Percentiles rank a stretch among this genome's conserved stretches.
phyloP scores from a whole-genome alignment of 2,113 vertebrate genomes.

The Eidolon helvum region DNA sequence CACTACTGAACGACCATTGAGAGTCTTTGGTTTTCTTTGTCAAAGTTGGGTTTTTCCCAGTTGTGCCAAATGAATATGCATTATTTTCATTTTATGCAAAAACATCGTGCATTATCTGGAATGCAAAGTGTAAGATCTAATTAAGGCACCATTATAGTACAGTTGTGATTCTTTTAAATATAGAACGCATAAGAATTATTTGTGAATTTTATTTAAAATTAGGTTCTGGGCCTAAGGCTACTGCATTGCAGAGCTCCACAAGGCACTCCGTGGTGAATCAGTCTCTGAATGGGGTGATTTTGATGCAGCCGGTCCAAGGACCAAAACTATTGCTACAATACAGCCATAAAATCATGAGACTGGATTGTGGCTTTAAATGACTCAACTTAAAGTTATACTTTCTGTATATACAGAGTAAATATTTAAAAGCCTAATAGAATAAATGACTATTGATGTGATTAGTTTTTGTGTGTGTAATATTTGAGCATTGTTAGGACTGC shows the following conservation, averaged over 20 bases:
- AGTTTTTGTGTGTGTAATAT: neutral
- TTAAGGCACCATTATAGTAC: neutral
- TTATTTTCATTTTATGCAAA: neutral
- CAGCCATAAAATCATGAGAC: neutral
- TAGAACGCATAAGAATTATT: neutral
- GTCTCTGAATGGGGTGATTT: neutral
- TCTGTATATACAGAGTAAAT: neutral
- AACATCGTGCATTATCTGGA: neutral
- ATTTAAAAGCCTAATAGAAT: neutral
- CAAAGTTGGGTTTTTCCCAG: neutral
- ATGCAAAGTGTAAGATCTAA: neutral
- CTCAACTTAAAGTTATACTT: neutral
- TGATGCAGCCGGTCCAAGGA: neutral
- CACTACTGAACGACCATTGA: neutral
- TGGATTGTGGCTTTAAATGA: neutral
- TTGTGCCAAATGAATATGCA: neutral
- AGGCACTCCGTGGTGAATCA: neutral
- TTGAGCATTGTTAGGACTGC: neutral
- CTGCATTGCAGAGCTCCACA: neutral
- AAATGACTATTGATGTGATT: neutral
- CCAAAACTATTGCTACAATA: neutral
- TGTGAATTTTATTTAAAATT: neutral
- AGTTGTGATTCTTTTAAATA: conserved; percentile 2
- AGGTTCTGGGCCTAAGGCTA: neutral
- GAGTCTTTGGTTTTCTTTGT: neutral